phyloP scores from a whole-genome alignment of 2,888 invertebrate species.

The Dichetophora obliterata region DNA sequence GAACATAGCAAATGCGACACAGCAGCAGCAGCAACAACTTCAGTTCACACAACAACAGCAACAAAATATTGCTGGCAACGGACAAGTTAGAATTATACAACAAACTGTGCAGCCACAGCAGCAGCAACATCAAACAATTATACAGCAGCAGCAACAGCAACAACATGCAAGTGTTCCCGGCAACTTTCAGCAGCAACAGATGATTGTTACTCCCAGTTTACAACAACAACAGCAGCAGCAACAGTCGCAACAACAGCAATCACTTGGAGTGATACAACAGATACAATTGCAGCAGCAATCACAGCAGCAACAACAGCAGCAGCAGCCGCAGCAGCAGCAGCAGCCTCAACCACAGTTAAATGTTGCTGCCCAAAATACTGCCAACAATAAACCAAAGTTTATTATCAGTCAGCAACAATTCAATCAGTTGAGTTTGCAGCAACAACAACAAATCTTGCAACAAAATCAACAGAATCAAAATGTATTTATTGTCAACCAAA shows the following conservation, averaged over 20 bases:
- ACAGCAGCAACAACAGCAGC: slow-evolving; percentile 48
- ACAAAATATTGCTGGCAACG: slow-evolving; percentile 53
- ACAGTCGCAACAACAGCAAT: slow-evolving; percentile 54
- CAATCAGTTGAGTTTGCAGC: slow-evolving; percentile 75
- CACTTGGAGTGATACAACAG: slow-evolving; percentile 41
- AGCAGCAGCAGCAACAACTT: slow-evolving; percentile 43
- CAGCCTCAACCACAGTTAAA: slow-evolving; percentile 56
- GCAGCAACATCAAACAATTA: slow-evolving; percentile 55
- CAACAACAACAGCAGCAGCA: slow-evolving; percentile 49
- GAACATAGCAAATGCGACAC: slow-evolving; percentile 53
- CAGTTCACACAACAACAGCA: slow-evolving; percentile 49
- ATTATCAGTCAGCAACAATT: slow-evolving; percentile 76
- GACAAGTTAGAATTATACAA: slow-evolving; percentile 54
- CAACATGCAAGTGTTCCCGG: slow-evolving; percentile 53
- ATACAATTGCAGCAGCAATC: slow-evolving; percentile 51
- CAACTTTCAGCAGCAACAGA: slow-evolving; percentile 35
- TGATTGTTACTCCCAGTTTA: slow-evolving; percentile 37
- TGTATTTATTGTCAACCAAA: slow-evolving; percentile 68
- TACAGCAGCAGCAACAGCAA: slow-evolving; percentile 49
- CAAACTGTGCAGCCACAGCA: slow-evolving; percentile 51
- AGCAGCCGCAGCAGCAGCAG: slow-evolving; percentile 51
- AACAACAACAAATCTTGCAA: slow-evolving; percentile 70
- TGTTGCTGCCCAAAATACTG: slow-evolving; percentile 49
- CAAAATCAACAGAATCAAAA: slow-evolving; percentile 70
- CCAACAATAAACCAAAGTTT: slow-evolving; percentile 62